Base-by-base conservation (phyloP, 2,888 invertebrate genomes). In the Pyralis farinalis region DNA sequence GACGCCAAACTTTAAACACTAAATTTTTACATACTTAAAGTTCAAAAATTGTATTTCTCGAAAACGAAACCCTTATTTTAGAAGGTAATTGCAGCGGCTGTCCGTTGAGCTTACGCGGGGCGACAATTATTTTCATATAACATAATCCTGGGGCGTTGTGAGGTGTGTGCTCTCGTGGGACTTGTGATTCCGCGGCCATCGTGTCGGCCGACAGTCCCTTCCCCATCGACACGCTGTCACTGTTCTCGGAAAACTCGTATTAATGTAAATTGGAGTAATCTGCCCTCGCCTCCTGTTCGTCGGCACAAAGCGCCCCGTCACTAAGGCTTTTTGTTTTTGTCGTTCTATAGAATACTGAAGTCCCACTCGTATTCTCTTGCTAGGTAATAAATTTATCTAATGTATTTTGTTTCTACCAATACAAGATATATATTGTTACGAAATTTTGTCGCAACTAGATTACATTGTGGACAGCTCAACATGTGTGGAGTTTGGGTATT, bases 41-140 rank as follows among this genome's bases (percentile, higher is more conserved):
- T 77, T 79, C 71, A 71, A 72, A 76, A 80, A 76, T 74, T 59
- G 62, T 71, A 79, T 69, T 76, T 77, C 51, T 55, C 50, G 67
- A 63, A 70, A 71, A 69, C 71, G 73, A 69, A 69, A 72, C 75
- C 75, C 74, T 72, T 73, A 75, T 76, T 78, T 71, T 59, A 65
- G 58, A 51, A 63, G 71, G 72, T 79, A 74, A 79, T 78, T 76
- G 67, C 48, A 59, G 58, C 61, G 55, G 57, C 56, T 67, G 72
- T 59, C 66, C 64, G 69, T 25, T 68, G 62, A 66, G 65, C 67
- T 67, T 70, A 62, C 70, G 67, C 74, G 63, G 53, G 49, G 70
- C 72, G 74, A 80, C 82, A 81, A 82, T 85, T 84, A 84, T 81
- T 81, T 78, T 71, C 74, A 74, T 81, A 83, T 79, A 83, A 79